A percentile compares a stretch with the other conserved stretches of the same genome.
These are phyloP conservation scores for Baccha elongata DNA, from an alignment of 2,888 invertebrate genomes.

Conservation along the genomic window DNA sequence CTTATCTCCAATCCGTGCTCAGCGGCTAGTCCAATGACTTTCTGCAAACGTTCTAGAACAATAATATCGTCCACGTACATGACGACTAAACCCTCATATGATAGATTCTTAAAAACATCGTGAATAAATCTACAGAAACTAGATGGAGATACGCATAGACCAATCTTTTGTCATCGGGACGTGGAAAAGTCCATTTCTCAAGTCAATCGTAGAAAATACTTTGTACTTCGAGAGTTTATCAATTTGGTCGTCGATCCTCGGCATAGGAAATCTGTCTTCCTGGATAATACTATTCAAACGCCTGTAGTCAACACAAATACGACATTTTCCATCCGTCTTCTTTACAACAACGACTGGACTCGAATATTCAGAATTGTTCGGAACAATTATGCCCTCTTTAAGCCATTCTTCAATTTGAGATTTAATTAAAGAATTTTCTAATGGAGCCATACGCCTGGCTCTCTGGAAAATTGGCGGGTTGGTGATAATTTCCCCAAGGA, in stretches of 20 bases:
- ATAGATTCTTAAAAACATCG: not conserved
- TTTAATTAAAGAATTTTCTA: not conserved
- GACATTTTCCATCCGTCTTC: too few species aligned
- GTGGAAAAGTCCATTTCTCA: not conserved
- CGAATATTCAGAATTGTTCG: not conserved
- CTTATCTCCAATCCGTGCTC: not conserved
- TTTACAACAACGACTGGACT: not conserved
- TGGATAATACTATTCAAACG: not conserved
- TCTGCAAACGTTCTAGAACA: not conserved
- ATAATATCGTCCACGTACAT: not conserved
- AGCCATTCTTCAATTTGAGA: conserved; percentile 6
- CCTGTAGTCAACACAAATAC: not conserved
- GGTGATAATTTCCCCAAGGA: too few species aligned
- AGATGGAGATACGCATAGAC: too few species aligned
- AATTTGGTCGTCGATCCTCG: not conserved
- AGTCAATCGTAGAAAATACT: not conserved
- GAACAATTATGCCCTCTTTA: not conserved
- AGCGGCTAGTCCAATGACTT: not conserved
- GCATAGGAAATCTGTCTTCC: not conserved
- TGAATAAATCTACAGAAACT: too few species aligned
- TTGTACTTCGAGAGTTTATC: not conserved
- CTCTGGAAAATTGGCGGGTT: not conserved
- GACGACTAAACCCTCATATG: not conserved
- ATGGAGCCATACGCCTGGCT: not conserved
- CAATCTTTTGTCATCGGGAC: too few species aligned